Evolutionary conservation across 2,113 vertebrate species (phyloP), one percentile per base, ranked within the genome.

Genomic region (Ceyx margarethae): DNA sequence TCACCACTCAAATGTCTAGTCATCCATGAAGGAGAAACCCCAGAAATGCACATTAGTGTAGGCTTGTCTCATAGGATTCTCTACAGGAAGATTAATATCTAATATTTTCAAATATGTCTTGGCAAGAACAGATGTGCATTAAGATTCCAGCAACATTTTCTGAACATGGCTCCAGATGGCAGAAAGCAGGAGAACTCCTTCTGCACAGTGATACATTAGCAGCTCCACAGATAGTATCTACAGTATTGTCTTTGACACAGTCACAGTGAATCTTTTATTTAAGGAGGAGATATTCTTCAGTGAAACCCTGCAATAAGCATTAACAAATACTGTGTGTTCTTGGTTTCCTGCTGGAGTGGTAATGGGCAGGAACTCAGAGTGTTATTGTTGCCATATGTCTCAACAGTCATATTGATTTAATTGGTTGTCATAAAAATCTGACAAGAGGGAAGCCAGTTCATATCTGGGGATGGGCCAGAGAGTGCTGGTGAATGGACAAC

Each of bases 351-450:
- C 66, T 89, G 78, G 71, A 94, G 81, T 87, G 89, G 91, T 93
- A 91, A 91, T 56, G 64, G 92, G 87, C 87, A 94, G 84, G 83
- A 94, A 67, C 71, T 94, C 89, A 77, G 86, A 79, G 35, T 2
- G 3, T 94, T 96, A 93, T 96, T 96, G 71, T 71, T 93, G 91
- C 95, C 92, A 95, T 94, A 95, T 95, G 91, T 82, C 75, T 90
- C n/a, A 0, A 67, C 56, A 82, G 72, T 82, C 89, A 87, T 76
- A 87, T 69, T 87, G 58, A 82, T 95, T 96, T 93, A 89, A 94
- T 92, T 95, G 91, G 33, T 92, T 87, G 84, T 89, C 89, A 93
- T 94, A 89, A 96, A 95, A 83, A 66, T 79, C 66, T 89, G 81
- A 91, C 75, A 85, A 92, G 83, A 90, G 46, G 31, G 50, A 93